Evolutionary conservation across 2,888 invertebrate genomes (phyloP).

Genomic region (Rutpela maculata): DNA sequence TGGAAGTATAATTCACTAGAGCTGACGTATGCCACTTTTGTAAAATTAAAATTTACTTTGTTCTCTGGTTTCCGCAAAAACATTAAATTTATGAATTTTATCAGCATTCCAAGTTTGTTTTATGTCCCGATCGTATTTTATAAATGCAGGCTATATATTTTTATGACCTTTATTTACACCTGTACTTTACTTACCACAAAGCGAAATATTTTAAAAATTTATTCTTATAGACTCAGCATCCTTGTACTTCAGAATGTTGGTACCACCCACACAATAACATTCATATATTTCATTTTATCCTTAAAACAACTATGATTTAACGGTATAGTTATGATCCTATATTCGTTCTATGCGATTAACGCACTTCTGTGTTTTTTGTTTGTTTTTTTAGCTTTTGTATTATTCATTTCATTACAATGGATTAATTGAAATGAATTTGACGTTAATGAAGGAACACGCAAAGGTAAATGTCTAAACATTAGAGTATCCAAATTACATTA

Average conservation of each 20-base stretch:
- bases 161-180: constrained; percentile 34
- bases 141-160: constrained; percentile 32
- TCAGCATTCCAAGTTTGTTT: constrained; percentile 12
- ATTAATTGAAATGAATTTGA: no score
- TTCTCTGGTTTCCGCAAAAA: constrained; percentile 27
- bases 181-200: constrained; percentile 27
- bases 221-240: constrained; percentile 24
- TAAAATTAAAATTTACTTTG: constrained; percentile 12
- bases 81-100: constrained; percentile 23
- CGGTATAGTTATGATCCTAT: background rate
- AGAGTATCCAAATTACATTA: no score
- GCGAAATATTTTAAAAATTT: constrained; percentile 25
- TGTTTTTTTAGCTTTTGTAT: background rate
- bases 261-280: constrained; percentile 29
- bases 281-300: constrained; percentile 25
- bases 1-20: background rate
- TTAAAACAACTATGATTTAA: constrained; percentile 5
- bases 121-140: constrained; percentile 25
- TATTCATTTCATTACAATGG: no score
- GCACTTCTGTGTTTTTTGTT: background rate
- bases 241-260: constrained; percentile 21
- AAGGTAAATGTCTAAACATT: no score
- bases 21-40: background rate
- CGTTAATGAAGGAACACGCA: no score
- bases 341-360: background rate